Base-by-base conservation (phyloP, 2,888 invertebrate species). In the Metellina segmentata region DNA sequence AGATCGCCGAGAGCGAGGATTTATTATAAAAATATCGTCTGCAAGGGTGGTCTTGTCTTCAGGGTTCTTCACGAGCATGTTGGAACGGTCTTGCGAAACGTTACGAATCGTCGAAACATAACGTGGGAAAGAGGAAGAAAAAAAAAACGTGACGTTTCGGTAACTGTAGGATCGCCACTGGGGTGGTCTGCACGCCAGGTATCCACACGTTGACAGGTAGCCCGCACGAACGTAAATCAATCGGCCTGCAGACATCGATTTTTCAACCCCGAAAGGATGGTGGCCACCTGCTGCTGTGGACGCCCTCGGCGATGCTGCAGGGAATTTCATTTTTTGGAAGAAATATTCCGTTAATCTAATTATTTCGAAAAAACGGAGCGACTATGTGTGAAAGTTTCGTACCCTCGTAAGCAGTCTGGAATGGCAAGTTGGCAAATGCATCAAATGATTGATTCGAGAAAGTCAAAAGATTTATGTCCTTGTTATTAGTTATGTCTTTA, bases 131-230 rank as follows among this genome's bases (percentile, higher is more conserved):
- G 20, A 49, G 52, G 34, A 48, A 71, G 19, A 82, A 82, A 69
- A 82, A 70, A 83, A 83, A 83, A 20, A 5, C 74, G 72, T 72
- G 71, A 83, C 52, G 75, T 51, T 81, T 81, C 61, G 49, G 74
- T n/a, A n/a, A 75, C 74, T 49, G 82, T 75, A n/a, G 70, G 52
- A 77, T 19, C 69, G 13, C 75, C 61, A 70, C 77, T 71, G 83
- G 89, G 89, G 89, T 89, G 89, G 89, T 89, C 79, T n/a, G n/a
- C n/a, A n/a, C n/a, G n/a, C n/a, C n/a, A n/a, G n/a, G n/a, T n/a
- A n/a, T n/a, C n/a, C 87, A 81, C 87, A 87, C 87, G 82, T 71
- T 89, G 89, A 89, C 89, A 89, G 89, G 89, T 89, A 89, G 75
- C 82, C 75, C 69, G 51, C 53, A n/a, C 53, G 16, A 49, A 34